phyloP scores from a whole-genome alignment of 2,797 vertebrate genomes.

The Anas capensis region DNA sequence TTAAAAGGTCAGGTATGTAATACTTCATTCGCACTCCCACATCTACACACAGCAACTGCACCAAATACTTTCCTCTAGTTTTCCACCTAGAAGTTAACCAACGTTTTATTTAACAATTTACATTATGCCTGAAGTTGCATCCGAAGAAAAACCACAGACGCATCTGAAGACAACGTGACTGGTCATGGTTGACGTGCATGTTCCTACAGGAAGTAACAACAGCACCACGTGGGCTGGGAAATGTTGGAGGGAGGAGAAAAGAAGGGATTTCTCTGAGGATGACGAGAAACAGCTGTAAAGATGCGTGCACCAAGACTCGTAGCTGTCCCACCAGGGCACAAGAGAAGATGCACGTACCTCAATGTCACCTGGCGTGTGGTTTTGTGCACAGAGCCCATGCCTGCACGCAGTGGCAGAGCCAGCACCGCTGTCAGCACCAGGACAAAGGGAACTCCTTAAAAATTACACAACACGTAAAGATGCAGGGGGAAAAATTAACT shows the following conservation, averaged over 20 bases:
- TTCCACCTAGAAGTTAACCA: neutral
- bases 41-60: rapidly evolving
- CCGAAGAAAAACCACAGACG: neutral
- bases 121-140: rapidly evolving
- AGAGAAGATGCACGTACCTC: rapidly evolving
- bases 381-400: neutral
- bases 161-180: neutral
- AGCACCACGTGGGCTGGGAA: neutral
- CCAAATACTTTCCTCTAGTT: neutral
- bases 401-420: neutral
- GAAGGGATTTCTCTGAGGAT: neutral
- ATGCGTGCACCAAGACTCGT: rapidly evolving
- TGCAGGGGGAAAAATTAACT: neutral
- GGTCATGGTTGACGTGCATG: rapidly evolving
- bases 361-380: rapidly evolving
- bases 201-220: neutral
- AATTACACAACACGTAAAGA: neutral
- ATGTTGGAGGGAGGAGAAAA: neutral
- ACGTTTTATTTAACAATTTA: neutral
- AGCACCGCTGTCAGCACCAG: neutral
- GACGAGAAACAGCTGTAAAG: neutral
- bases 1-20: neutral
- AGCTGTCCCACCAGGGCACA: rapidly evolving
- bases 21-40: rapidly evolving
- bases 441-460: neutral